Percentiles rank a stretch among this genome's conserved stretches.
These are phyloP conservation scores for Poecile montanus DNA, from an alignment of 2,797 vertebrate species.

Conservation along the genomic window DNA sequence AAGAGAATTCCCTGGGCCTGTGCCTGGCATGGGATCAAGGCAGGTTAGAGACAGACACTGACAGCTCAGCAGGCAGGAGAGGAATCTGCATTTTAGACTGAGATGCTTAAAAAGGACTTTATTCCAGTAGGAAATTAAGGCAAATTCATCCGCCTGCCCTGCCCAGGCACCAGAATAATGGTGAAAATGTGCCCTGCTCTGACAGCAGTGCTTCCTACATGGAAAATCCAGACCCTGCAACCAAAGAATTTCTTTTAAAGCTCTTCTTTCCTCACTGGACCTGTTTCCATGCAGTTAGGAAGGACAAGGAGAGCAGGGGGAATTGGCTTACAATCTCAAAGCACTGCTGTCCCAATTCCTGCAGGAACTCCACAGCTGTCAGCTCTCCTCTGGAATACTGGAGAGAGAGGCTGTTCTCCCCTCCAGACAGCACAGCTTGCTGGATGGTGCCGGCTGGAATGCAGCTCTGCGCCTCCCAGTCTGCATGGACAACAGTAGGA, in stretches of 20 bases:
- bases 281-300: neutral
- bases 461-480: slow-evolving; percentile 76
- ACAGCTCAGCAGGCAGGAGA: neutral
- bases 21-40: neutral
- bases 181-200: neutral
- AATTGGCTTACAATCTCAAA: slow-evolving; percentile 76
- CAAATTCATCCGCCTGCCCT: neutral
- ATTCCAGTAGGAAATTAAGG: neutral
- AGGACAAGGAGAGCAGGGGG: neutral
- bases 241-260: neutral
- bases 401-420: slow-evolving; percentile 70
- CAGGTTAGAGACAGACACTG: neutral
- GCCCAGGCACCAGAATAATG: neutral
- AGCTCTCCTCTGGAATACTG: slow-evolving; percentile 80
- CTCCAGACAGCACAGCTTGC: slow-evolving; percentile 67
- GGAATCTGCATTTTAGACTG: neutral
- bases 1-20: neutral
- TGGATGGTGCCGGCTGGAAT: slow-evolving; percentile 77
- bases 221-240: neutral
- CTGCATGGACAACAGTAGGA: slow-evolving; percentile 53
- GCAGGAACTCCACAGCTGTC: slow-evolving; percentile 72
- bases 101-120: neutral
- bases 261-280: neutral
- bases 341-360: slow-evolving; percentile 75
- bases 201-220: neutral